A percentile compares a stretch with the other conserved stretches of the same genome.
These are phyloP conservation scores for Malthinus flaveolus DNA, from an alignment of 2,888 invertebrate genomes.

Conservation along the genomic window DNA sequence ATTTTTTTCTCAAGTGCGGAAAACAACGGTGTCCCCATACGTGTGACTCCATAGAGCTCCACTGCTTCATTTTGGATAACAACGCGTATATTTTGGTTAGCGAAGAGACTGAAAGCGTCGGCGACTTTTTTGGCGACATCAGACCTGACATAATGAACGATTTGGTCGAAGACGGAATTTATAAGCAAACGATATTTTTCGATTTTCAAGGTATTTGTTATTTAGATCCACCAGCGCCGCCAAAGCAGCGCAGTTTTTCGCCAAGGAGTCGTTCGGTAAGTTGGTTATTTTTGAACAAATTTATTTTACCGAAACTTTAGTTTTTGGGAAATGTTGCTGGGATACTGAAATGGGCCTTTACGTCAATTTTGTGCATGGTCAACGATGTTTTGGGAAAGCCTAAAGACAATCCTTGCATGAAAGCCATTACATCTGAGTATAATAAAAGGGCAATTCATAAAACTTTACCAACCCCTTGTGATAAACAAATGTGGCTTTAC, in stretches of 20 bases:
- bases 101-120: constrained; percentile 60
- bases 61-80: constrained; percentile 86
- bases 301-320: constrained; percentile 33
- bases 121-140: constrained; percentile 84
- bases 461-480: constrained; percentile 84
- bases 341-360: constrained; percentile 48
- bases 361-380: constrained; percentile 29
- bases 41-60: constrained; percentile 67
- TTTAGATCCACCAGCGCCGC: constrained; percentile 54
- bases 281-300: neutral
- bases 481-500: constrained; percentile 63
- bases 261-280: constrained; percentile 9
- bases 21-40: constrained; percentile 51
- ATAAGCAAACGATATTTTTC: constrained; percentile 71
- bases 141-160: constrained; percentile 69
- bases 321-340: constrained; percentile 48
- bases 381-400: constrained; percentile 35
- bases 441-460: constrained; percentile 72
- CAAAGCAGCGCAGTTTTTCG: constrained; percentile 25
- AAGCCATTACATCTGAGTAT: constrained; percentile 55
- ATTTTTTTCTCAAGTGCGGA: constrained; percentile 20
- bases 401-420: constrained; percentile 38
- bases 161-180: constrained; percentile 75
- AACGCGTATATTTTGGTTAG: constrained; percentile 87
- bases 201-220: constrained; percentile 92